These are phyloP conservation scores for Falco rusticolus DNA, from an alignment of 2,797 vertebrate species.

Conservation along the genomic window DNA sequence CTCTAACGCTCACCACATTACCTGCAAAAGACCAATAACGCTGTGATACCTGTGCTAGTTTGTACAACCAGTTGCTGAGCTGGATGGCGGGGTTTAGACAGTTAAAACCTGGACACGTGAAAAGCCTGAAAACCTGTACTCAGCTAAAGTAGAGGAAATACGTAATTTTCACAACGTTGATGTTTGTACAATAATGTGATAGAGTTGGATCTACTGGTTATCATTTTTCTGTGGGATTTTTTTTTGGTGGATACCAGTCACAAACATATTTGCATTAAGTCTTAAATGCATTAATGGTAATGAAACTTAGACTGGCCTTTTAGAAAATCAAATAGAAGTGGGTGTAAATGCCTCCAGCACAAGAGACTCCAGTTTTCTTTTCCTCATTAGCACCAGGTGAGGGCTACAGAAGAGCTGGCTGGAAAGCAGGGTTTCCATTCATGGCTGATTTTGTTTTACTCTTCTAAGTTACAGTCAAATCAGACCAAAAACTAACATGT, in stretches of 20 bases:
- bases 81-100: neutral
- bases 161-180: neutral
- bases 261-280: neutral
- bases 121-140: neutral
- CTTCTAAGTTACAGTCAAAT: constrained; percentile 45
- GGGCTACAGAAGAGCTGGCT: neutral
- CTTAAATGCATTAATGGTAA: neutral
- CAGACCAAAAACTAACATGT: constrained; percentile 47
- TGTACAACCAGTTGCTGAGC: neutral
- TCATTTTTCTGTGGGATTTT: neutral
- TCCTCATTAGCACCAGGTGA: neutral
- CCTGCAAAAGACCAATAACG: neutral
- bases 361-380: neutral
- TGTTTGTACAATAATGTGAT: neutral
- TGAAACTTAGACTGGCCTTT: neutral
- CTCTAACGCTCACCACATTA: neutral
- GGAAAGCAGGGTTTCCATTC: neutral
- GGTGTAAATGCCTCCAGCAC: neutral
- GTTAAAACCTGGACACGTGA: neutral
- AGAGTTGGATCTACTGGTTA: neutral
- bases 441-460: constrained; percentile 24
- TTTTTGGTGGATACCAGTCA: neutral
- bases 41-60: neutral
- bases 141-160: neutral
- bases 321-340: neutral